Conservation (phyloP, 2,888 invertebrate genomes). For the Hirtodrosophila cameraria region DNA sequence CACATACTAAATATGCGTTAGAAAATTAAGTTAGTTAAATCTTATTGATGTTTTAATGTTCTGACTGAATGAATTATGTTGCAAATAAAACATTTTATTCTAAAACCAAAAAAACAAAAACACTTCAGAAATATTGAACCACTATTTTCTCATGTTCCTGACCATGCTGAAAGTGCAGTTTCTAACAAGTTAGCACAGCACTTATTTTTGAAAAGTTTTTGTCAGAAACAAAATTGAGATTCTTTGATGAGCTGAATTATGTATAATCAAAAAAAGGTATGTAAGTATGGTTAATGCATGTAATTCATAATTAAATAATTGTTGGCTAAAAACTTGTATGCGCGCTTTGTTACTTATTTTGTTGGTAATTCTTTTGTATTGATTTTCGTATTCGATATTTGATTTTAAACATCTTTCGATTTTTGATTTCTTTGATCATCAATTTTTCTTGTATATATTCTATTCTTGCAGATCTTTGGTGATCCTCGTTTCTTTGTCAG, state of each 20-base stretch:
- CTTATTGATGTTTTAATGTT: constrained; percentile 75
- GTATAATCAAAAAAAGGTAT: constrained; percentile 7
- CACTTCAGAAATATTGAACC: not conserved
- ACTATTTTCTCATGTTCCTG: too few species aligned
- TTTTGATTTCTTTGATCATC: not conserved
- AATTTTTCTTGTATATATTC: constrained; percentile 19
- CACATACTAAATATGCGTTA: constrained; percentile 33
- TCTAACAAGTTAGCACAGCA: too few species aligned
- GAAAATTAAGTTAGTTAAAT: constrained; percentile 66
- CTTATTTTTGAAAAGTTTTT: too few species aligned
- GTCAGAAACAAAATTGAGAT: constrained; percentile 9
- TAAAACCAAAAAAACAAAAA: constrained; percentile 33
- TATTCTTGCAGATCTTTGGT: constrained; percentile 80
- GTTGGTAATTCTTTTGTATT: constrained; percentile 26
- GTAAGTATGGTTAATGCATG: constrained; percentile 44
- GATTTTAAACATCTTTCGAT: too few species aligned
- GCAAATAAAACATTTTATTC: constrained; percentile 74
- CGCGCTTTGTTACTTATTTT: constrained; percentile 43
- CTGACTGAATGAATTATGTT: constrained; percentile 74
- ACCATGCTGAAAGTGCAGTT: too few species aligned
- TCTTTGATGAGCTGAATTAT: constrained; percentile 8
- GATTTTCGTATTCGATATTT: not conserved
- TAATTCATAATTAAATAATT: not conserved
- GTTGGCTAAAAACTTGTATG: not conserved
- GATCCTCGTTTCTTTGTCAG: constrained; percentile 82